Evolutionary conservation across 2,113 vertebrate genomes (phyloP), one percentile per base, ranked within the genome.

Genomic region (Osmerus eperlanus): DNA sequence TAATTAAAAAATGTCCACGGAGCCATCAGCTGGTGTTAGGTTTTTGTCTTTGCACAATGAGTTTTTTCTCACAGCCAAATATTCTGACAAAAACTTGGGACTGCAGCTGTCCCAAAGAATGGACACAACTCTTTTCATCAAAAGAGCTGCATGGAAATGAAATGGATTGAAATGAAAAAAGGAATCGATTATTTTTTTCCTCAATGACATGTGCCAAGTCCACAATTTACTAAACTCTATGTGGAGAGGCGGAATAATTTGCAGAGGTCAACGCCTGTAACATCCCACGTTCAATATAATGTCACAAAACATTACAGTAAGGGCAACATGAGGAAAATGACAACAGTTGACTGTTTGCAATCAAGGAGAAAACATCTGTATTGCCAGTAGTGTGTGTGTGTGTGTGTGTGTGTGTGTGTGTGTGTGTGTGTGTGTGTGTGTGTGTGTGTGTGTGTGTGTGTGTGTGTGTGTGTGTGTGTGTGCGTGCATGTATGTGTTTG

Each of bases 1-100:
- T 87, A 85, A 90, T 89, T 90, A 84, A 89, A 87, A 79, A 73
- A 71, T 78, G 76, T 75, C 76, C 65, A 71, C 74, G 16, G 59
- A 83, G 76, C 74, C 74, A 71, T 29, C 47, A 60, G 73, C 16
- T 47, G 62, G 51, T 72, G 54, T 73, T 69, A 63, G 21, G 4
- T 23, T 23, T 61, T 25, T 51, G 70, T 66, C 64, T 84, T 80
- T 76, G 74, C 65, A 69, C 71, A 73, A 55, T 68, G 58, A 74
- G 80, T 83, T 67, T 80, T 84, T 81, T 36, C 68, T 76, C 36
- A 25, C 14, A 54, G 52, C 74, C 77, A 82, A 76, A 77, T 80
- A 80, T 63, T 8, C 8, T 82, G 76, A 80, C 69, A 70, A 75
- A 54, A 77, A 80, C 69, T 74, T 54, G 72, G 84, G 80, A 59